Conservation (phyloP, 2,797 vertebrate species). For the Microctenopoma steveboyesi region DNA sequence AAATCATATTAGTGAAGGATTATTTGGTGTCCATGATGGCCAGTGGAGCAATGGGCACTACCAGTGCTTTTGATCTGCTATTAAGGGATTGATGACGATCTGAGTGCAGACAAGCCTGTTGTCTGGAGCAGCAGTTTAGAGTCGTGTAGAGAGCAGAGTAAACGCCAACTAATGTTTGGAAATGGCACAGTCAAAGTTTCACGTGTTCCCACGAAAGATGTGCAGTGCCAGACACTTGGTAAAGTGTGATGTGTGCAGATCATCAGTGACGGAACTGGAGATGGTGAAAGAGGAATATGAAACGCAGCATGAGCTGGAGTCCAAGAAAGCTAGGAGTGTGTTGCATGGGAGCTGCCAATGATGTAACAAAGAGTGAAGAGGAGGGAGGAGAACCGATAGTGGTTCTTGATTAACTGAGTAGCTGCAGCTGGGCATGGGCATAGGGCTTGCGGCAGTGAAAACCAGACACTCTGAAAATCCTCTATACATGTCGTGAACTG, state of each 20-base stretch:
- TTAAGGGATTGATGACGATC: constrained; percentile 32
- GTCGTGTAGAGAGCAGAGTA: background rate
- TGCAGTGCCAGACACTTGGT: no score
- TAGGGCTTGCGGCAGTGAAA: no score
- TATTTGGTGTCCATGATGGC: constrained; percentile 50
- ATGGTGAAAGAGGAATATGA: no score
- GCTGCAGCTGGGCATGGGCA: no score
- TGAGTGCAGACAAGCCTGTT: constrained; percentile 11
- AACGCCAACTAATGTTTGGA: constrained; percentile 10
- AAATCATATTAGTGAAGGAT: constrained; percentile 55
- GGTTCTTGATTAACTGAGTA: no score
- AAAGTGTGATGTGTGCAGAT: no score
- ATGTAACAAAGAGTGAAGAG: no score
- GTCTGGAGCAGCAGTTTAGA: constrained; percentile 29
- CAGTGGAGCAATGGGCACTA: constrained; percentile 35
- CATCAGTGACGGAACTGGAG: no score
- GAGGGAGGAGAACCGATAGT: no score
- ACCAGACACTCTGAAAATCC: background rate
- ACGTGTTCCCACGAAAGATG: constrained; percentile 1
- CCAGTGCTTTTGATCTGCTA: constrained; percentile 27
- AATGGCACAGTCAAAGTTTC: constrained; percentile 10
- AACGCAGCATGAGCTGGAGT: no score
- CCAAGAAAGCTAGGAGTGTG: no score
- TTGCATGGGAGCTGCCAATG: no score
- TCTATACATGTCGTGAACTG: background rate